Evolutionary conservation across 2,113 vertebrate species (phyloP), one percentile per base, ranked within the genome.

Genomic region (Lota lota): DNA sequence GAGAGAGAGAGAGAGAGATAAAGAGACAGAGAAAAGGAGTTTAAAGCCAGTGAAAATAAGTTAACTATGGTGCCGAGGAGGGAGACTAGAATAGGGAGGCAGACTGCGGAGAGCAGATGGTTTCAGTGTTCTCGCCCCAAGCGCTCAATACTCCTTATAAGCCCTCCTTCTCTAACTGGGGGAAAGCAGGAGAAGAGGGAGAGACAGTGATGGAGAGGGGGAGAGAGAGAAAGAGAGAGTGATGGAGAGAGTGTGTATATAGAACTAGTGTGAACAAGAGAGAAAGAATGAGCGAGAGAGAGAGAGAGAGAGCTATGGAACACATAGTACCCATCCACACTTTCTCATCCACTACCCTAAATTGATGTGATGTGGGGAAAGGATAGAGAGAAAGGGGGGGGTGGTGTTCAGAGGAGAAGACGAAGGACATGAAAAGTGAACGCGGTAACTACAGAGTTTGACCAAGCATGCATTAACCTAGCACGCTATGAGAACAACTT

Each of bases 101-200:
- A 87, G 79, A 77, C 83, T 87, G 79, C 69, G 74, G 61, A 77
- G 83, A 91, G 83, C 91, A 93, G 91, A 92, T 91, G 91, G 91
- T 88, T 88, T 76, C 77, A 62, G 76, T 53, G 40, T 74, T 90
- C 74, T 87, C 64, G 88, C 90, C 87, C 63, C 22, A 79, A 89
- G 90, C 85, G 50, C 40, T 47, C 40, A 0, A 6, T 47, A 5
- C 40, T 14, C 40, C 40, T 47, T 71, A 75, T 68, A 77, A 74
- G 79, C 40, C 40, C 40, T 47, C 40, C 40, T 47, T 17, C 53
- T 6, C 53, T 56, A 56, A 56, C 53, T 6, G 53, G 53, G 17
- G 14, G 53, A 14, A 56, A 36, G 70, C 61, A 81, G 21, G 28
- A 59, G 71, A 24, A 33, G 64, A 21, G 22, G 69, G 62, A 72